Conservation (phyloP, 2,797 vertebrate species). For the Sternotherus odoratus region DNA sequence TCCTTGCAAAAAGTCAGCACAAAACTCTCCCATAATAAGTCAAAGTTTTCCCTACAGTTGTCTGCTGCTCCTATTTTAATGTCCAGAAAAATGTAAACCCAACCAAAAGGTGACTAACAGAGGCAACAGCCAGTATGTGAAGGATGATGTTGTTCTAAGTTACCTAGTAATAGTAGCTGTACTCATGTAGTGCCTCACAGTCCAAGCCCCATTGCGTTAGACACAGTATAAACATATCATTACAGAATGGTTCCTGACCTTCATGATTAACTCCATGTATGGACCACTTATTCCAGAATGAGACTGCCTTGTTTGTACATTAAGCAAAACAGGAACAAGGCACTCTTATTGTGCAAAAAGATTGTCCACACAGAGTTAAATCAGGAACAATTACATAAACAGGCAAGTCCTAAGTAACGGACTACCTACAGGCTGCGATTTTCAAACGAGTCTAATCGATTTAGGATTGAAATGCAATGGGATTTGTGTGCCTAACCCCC, state of each 20-base stretch:
- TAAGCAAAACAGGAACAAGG: neutral
- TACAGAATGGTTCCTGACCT: neutral
- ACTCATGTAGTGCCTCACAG: fast-evolving
- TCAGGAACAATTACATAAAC: conserved; percentile 9
- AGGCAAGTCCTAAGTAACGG: neutral
- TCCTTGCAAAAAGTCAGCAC: neutral
- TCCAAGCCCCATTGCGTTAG: neutral
- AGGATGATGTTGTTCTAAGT: neutral
- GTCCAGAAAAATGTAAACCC: neutral
- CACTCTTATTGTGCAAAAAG: neutral
- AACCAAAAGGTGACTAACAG: neutral
- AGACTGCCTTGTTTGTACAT: neutral
- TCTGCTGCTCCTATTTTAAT: neutral
- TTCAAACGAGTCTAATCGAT: neutral
- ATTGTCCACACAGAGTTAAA: neutral
- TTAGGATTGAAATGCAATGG: neutral
- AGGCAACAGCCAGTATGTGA: neutral
- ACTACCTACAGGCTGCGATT: neutral
- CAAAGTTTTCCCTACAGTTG: neutral
- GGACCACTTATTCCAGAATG: neutral
- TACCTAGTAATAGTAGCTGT: neutral
- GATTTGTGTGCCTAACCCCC: neutral
- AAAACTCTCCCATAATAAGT: neutral
- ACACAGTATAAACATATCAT: neutral
- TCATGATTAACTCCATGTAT: neutral